phyloP scores from a whole-genome alignment of 2,888 invertebrate species.

The Caenorhabditis virilis region DNA sequence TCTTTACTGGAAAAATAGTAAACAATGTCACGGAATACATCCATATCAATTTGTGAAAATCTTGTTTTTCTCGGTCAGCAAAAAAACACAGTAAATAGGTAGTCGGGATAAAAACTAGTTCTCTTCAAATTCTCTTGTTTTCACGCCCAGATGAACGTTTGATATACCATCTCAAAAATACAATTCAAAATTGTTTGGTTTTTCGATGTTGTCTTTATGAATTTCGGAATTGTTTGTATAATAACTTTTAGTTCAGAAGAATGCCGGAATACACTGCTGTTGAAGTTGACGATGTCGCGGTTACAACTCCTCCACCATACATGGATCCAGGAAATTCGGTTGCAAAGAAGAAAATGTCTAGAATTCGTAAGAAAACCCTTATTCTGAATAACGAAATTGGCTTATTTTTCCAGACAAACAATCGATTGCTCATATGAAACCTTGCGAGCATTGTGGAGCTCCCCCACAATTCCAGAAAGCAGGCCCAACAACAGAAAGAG shows the following conservation, averaged over 20 bases:
- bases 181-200: too few species aligned
- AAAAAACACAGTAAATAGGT: too few species aligned
- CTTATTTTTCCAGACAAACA: constrained; percentile 1
- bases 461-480: constrained; percentile 9
- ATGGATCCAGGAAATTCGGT: constrained; percentile 45
- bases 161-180: too few species aligned
- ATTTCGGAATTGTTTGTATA: too few species aligned
- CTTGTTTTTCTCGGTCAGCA: background rate
- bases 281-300: constrained; percentile 1
- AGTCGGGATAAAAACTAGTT: too few species aligned
- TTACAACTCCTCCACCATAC: constrained; percentile 40
- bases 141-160: background rate
- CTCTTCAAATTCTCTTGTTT: too few species aligned
- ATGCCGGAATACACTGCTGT: constrained; percentile 7
- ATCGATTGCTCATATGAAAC: constrained; percentile 17
- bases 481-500: background rate
- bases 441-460: constrained; percentile 37
- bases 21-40: background rate
- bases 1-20: too few species aligned
- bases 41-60: background rate
- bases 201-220: too few species aligned
- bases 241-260: too few species aligned
- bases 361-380: background rate
- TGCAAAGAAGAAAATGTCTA: constrained; percentile 24
- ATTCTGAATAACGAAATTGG: background rate